Conservation (phyloP, 2,113 vertebrate genomes). For the Mugil cephalus region DNA sequence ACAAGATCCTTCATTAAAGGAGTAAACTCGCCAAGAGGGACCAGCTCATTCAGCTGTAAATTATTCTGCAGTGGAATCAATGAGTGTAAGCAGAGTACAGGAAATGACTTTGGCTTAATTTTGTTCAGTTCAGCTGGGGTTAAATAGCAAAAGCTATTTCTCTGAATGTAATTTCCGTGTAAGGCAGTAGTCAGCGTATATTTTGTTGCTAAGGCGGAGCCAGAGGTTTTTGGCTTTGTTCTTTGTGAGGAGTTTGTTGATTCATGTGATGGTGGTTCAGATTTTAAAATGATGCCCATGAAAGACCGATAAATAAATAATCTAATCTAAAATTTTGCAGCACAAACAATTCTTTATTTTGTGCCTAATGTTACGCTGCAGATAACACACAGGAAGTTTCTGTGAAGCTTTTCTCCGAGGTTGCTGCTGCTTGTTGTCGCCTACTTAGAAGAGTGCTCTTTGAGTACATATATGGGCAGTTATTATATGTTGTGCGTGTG, state of each 20-base stretch:
- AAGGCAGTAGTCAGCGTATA: not conserved
- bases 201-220: not conserved
- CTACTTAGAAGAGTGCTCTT: not conserved
- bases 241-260: conserved; percentile 20
- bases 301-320: conserved; percentile 35
- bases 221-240: conserved; percentile 1
- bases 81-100: conserved; percentile 56
- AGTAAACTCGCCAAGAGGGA: conserved; percentile 33
- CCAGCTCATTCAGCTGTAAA: conserved; percentile 60
- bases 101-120: conserved; percentile 56
- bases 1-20: conserved; percentile 42
- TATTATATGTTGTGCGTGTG: no score
- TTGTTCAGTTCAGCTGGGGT: conserved; percentile 19
- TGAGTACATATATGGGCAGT: not conserved
- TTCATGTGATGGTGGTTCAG: conserved; percentile 7
- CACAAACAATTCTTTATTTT: conserved; percentile 40
- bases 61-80: conserved; percentile 65
- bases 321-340: conserved; percentile 29
- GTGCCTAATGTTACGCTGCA: conserved; percentile 8
- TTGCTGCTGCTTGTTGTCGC: conserved; percentile 15
- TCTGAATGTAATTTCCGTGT: conserved; percentile 29
- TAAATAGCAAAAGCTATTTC: conserved; percentile 36
- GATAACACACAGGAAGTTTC: conserved; percentile 46
- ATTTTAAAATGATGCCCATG: not conserved
- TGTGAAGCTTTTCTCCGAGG: conserved; percentile 6